Evolutionary conservation across 1,140 invertebrate genomes (phyloP).

Genomic region (Drosophila bocki): DNA sequence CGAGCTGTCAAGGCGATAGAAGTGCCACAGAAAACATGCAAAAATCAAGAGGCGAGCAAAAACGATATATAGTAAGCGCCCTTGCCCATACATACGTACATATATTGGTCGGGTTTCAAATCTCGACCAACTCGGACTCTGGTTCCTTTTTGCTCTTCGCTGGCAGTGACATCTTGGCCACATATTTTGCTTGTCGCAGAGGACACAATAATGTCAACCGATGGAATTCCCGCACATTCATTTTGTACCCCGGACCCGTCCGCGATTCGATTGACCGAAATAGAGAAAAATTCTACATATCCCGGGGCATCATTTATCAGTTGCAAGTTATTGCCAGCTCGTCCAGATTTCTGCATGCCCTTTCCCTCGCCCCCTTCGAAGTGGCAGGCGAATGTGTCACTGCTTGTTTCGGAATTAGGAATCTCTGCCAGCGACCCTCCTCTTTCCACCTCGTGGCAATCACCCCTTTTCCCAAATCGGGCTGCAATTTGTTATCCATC

Average conservation of each 20-base stretch:
- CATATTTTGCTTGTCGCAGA: slow-evolving; percentile 82
- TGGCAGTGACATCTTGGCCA: slow-evolving; percentile 76
- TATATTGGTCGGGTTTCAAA: slow-evolving; percentile 34
- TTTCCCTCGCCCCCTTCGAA: background rate
- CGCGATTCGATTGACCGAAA: slow-evolving; percentile 74
- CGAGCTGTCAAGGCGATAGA: slow-evolving; percentile 69
- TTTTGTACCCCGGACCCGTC: slow-evolving; percentile 50
- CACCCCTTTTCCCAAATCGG: slow-evolving; percentile 4
- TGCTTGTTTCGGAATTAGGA: slow-evolving; percentile 47
- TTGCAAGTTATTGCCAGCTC: slow-evolving; percentile 75
- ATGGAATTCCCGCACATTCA: slow-evolving; percentile 83
- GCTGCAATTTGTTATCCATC: slow-evolving; percentile 70
- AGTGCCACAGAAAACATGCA: slow-evolving; percentile 72
- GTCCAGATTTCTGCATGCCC: slow-evolving; percentile 73
- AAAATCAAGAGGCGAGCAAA: slow-evolving; percentile 60
- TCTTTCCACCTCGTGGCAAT: slow-evolving; percentile 6
- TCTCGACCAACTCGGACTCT: slow-evolving; percentile 21
- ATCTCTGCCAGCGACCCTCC: slow-evolving; percentile 9
- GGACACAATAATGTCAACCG: slow-evolving; percentile 80
- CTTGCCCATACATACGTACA: slow-evolving; percentile 18
- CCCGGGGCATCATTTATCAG: slow-evolving; percentile 77
- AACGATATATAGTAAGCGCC: slow-evolving; percentile 36
- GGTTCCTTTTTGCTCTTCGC: slow-evolving; percentile 21
- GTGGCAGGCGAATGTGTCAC: slow-evolving; percentile 61
- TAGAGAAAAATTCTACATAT: slow-evolving; percentile 72